Evolutionary conservation across 2,797 vertebrate genomes (phyloP).

Genomic region (Eidolon dupreanum): DNA sequence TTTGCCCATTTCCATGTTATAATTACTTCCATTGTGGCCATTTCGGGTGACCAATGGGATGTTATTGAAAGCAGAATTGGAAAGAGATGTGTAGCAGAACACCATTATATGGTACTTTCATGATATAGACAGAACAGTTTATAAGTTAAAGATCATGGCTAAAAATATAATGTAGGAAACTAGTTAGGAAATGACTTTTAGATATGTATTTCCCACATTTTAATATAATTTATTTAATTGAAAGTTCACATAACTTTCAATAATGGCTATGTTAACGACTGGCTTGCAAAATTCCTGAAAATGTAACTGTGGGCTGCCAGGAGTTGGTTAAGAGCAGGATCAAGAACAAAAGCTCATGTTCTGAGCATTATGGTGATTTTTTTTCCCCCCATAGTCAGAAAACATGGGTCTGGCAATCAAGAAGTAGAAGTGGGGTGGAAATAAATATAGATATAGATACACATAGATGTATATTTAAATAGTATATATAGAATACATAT

Average conservation of each 20-base stretch:
- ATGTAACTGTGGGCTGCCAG: background rate
- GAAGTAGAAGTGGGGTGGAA: background rate
- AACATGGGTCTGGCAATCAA: background rate
- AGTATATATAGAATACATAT: too few relatives aligned
- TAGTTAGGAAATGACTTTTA: background rate
- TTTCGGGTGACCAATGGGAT: too few relatives aligned
- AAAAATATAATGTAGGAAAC: background rate
- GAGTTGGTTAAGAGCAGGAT: background rate
- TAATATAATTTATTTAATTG: background rate
- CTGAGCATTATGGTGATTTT: background rate
- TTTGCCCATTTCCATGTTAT: background rate
- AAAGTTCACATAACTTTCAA: background rate
- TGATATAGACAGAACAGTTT: background rate
- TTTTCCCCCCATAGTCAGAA: background rate
- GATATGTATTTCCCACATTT: background rate
- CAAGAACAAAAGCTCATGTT: background rate
- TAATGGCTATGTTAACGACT: background rate
- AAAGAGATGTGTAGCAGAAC: background rate
- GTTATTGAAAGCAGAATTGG: background rate
- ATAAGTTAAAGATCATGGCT: background rate
- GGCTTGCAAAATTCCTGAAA: background rate
- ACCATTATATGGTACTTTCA: background rate
- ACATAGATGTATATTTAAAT: too few relatives aligned
- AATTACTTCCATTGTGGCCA: background rate
- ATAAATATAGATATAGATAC: too few relatives aligned